Percentiles rank a stretch among this genome's conserved stretches.
Evolutionary conservation across 2,113 vertebrate genomes (phyloP).

Genomic region (Phrynocephalus versicolor): DNA sequence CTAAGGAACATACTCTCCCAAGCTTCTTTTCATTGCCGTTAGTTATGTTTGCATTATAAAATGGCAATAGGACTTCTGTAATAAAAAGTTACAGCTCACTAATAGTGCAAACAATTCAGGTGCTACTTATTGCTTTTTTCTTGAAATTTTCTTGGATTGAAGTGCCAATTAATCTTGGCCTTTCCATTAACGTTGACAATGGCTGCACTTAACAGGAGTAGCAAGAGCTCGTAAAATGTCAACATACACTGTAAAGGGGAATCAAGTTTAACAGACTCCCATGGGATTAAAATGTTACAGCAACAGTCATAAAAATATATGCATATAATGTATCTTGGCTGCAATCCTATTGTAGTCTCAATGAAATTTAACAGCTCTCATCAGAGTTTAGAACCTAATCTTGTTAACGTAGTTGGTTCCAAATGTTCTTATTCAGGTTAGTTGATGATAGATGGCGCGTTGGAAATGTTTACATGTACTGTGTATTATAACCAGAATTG

Average conservation of each 20-base stretch:
- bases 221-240: not conserved
- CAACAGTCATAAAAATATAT: not conserved
- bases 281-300: constrained; percentile 19
- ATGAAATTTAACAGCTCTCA: not conserved
- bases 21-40: constrained; percentile 23
- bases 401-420: not conserved
- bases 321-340: not conserved
- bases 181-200: constrained; percentile 31
- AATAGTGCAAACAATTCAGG: constrained; percentile 1
- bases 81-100: constrained; percentile 33
- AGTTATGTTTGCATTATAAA: constrained; percentile 38
- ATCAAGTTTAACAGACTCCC: not conserved
- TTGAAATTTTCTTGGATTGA: constrained; percentile 19
- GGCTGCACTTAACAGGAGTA: not conserved
- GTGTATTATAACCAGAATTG: no score
- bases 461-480: no score
- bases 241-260: not conserved
- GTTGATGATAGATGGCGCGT: not conserved
- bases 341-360: not conserved
- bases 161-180: constrained; percentile 25
- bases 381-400: not conserved
- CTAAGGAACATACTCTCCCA: not conserved
- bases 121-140: constrained; percentile 1
- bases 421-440: not conserved
- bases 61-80: constrained; percentile 30